phyloP scores from a whole-genome alignment of 92 coral and sea anemone genomes.

The Muricea muricata region DNA sequence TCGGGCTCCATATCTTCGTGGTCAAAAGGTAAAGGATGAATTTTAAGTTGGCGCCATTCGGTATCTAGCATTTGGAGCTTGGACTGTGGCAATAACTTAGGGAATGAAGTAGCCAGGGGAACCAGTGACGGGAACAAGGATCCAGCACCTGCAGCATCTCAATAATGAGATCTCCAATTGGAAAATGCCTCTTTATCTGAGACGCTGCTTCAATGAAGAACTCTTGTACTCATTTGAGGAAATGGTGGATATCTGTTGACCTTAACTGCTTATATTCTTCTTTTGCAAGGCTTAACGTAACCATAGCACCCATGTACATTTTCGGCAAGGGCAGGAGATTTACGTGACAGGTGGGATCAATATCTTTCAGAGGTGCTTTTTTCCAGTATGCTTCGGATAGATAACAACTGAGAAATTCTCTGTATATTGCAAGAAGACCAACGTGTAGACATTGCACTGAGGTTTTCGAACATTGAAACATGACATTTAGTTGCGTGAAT shows the following conservation, averaged over 20 bases:
- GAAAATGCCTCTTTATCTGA: conserved; percentile 21
- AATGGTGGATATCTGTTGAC: conserved; percentile 20
- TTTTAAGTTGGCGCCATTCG: conserved; percentile 2
- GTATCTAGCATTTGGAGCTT: conserved; percentile 17
- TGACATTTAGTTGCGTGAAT: conserved; percentile 37
- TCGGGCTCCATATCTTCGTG: conserved; percentile 19
- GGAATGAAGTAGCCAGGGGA: not conserved
- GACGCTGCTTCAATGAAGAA: conserved; percentile 35
- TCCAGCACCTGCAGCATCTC: conserved; percentile 31
- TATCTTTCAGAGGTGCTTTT: conserved; percentile 17
- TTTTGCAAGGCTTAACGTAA: not conserved
- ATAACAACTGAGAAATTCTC: conserved; percentile 22
- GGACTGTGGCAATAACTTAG: conserved; percentile 10
- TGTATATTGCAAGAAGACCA: conserved; percentile 20
- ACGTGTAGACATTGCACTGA: conserved; percentile 27
- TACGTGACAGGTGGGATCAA: conserved; percentile 10
- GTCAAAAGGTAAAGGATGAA: conserved; percentile 1
- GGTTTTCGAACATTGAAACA: conserved; percentile 28
- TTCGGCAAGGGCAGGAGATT: conserved; percentile 21
- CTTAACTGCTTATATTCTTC: conserved; percentile 30
- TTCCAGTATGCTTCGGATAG: conserved; percentile 23
- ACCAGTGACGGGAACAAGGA: conserved; percentile 24
- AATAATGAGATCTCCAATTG: conserved; percentile 34
- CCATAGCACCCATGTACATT: conserved; percentile 32
- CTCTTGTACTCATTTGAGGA: conserved; percentile 23